A percentile compares a stretch with the other conserved stretches of the same genome.
Evolutionary conservation across 2,888 invertebrate species (phyloP).

Genomic region (Idaea straminata): DNA sequence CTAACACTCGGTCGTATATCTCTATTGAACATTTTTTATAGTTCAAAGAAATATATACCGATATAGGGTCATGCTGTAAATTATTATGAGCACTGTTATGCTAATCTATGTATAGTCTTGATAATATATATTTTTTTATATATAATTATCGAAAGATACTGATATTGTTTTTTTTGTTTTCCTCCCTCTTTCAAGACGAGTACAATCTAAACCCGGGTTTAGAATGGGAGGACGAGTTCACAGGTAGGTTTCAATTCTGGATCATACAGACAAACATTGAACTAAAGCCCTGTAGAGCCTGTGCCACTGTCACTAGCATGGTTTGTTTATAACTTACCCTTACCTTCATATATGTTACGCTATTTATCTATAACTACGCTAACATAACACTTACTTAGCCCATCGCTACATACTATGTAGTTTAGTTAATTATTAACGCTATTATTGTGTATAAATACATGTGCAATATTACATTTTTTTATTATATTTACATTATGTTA

Average conservation of each 20-base stretch:
- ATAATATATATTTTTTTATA: conserved; percentile 49
- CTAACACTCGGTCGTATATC: conserved; percentile 58
- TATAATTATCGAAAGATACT: conserved; percentile 75
- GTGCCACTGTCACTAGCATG: conserved; percentile 75
- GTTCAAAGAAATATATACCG: conserved; percentile 46
- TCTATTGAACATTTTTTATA: conserved; percentile 39
- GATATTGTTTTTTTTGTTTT: conserved; percentile 78
- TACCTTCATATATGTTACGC: conserved; percentile 32
- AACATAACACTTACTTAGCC: conserved; percentile 26
- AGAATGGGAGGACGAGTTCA: conserved; percentile 99
- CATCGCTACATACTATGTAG: conserved; percentile 10
- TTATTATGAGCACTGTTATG: conserved; percentile 68
- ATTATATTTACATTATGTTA: background rate
- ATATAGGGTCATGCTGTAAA: conserved; percentile 67
- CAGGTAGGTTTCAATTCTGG: conserved; percentile 92
- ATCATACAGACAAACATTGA: conserved; percentile 68
- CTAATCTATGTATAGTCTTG: conserved; percentile 72
- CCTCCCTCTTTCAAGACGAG: conserved; percentile 94
- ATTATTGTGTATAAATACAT: conserved; percentile 6
- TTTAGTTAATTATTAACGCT: background rate
- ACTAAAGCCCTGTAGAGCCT: conserved; percentile 75
- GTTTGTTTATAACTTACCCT: conserved; percentile 66
- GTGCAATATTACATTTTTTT: background rate
- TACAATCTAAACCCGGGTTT: conserved; percentile 99
- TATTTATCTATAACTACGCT: conserved; percentile 31